Percentiles rank a stretch among this genome's conserved stretches.
Conservation (phyloP, 1,140 invertebrate genomes). For the Bicyclus anynana region DNA sequence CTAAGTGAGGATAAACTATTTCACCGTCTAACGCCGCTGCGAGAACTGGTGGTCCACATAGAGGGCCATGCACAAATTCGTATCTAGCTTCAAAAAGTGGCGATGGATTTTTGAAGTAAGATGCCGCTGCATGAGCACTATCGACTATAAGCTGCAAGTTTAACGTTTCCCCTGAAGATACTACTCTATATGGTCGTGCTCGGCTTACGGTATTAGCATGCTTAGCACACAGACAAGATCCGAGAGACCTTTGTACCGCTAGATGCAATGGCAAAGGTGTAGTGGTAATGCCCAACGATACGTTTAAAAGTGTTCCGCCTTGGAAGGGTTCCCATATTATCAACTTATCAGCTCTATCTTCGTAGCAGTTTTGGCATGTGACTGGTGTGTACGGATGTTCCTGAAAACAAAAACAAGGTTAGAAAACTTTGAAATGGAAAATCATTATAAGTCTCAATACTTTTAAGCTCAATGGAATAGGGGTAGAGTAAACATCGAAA, state of each 20-base stretch:
- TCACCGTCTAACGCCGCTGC: slow-evolving; percentile 88
- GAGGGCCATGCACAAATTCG: slow-evolving; percentile 91
- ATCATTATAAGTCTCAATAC: no score
- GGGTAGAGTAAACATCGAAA: no score
- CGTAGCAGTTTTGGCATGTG: slow-evolving; percentile 88
- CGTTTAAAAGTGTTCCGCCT: slow-evolving; percentile 54
- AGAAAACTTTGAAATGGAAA: neutral
- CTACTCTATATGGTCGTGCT: slow-evolving; percentile 79
- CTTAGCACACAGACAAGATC: slow-evolving; percentile 82
- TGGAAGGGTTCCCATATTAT: slow-evolving; percentile 84
- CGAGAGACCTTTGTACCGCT: slow-evolving; percentile 72
- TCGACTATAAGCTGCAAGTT: slow-evolving; percentile 89
- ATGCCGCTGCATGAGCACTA: slow-evolving; percentile 87
- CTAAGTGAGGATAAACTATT: slow-evolving; percentile 90
- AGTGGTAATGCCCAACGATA: slow-evolving; percentile 49
- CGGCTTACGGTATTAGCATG: slow-evolving; percentile 76
- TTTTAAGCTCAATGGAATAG: neutral
- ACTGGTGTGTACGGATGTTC: slow-evolving; percentile 87
- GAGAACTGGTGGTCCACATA: slow-evolving; percentile 89
- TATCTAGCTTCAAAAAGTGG: slow-evolving; percentile 90
- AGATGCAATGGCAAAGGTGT: slow-evolving; percentile 77
- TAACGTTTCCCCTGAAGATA: slow-evolving; percentile 86
- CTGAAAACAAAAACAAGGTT: slow-evolving; percentile 58
- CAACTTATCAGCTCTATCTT: slow-evolving; percentile 90
- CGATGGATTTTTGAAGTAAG: slow-evolving; percentile 90